Evolutionary conservation across 2,888 invertebrate genomes (phyloP), one percentile per base, ranked within the genome.

Genomic region (Agrotis segetum): DNA sequence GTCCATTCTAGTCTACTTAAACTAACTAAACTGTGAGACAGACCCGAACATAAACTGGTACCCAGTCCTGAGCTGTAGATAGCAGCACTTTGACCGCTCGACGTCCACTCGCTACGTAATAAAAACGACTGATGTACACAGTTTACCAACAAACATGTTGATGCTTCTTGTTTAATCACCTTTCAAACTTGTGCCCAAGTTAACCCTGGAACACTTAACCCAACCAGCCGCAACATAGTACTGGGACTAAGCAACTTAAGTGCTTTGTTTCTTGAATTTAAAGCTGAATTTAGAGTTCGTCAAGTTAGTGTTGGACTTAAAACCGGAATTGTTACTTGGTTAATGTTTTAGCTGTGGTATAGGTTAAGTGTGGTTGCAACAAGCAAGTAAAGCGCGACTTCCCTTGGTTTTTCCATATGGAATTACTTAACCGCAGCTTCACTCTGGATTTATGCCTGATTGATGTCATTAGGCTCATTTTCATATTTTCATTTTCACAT

Each of bases 161-260:
- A 79, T 83, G 79, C 68, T 75, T 69, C 77, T 83, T 84, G 81
- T 83, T 84, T 85, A 84, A 85, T 85, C 84, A 83, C 82, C 84
- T 85, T 83, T 80, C 69, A 83, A 85, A 84, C 74, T 77, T 74
- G 74, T 56, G 66, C 71, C 69, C 59, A 81, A 81, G 77, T 79
- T 66, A 63, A 83, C 63, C 76, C 81, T 73, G 53, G 79, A 71
- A 85, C 77, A 80, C 75, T 83, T 83, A 77, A 81, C 71, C 76
- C 73, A 71, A 79, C 84, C 67, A 68, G 75, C 85, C 85, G 55
- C 84, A 83, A 84, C 79, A 74, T 73, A 72, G 83, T 71, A 83
- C 81, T 58, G 65, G 79, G 73, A 67, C 77, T 79, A 76, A 82
- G 68, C 75, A 85, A 83, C 80, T 81, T 81, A 83, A 74, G 67